These are phyloP conservation scores for Todiramphus chloris DNA, from an alignment of 2,113 vertebrate genomes.

Conservation along the genomic window DNA sequence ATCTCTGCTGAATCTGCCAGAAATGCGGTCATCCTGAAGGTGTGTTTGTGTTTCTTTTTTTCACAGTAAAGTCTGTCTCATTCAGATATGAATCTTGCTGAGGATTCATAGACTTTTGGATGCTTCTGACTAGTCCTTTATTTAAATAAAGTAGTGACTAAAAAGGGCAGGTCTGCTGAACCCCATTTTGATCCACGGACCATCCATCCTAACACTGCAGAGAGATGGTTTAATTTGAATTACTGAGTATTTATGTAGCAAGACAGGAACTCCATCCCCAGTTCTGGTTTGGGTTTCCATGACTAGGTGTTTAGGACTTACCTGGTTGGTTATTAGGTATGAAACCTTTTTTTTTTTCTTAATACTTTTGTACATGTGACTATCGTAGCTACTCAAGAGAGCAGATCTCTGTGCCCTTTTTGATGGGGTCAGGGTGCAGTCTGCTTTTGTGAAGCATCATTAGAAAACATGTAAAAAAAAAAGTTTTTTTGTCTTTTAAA, in stretches of 20 bases:
- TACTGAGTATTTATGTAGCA: neutral
- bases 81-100: neutral
- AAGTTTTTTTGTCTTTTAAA: neutral
- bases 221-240: neutral
- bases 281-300: neutral
- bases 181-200: neutral
- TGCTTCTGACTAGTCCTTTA: neutral
- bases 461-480: neutral
- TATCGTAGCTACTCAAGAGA: neutral
- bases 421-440: neutral
- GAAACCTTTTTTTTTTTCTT: neutral
- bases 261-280: neutral
- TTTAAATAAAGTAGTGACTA: neutral
- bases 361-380: neutral
- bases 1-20: neutral
- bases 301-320: neutral
- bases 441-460: neutral
- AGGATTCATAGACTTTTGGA: neutral
- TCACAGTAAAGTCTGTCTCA: fast-evolving
- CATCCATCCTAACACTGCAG: neutral
- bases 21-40: neutral
- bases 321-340: neutral
- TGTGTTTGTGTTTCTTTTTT: neutral
- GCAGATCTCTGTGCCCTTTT: neutral
- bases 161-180: neutral